A percentile compares a stretch with the other conserved stretches of the same genome.
These are phyloP conservation scores for Drosophila lacertosa DNA, from an alignment of 1,140 invertebrate genomes.

Conservation along the genomic window DNA sequence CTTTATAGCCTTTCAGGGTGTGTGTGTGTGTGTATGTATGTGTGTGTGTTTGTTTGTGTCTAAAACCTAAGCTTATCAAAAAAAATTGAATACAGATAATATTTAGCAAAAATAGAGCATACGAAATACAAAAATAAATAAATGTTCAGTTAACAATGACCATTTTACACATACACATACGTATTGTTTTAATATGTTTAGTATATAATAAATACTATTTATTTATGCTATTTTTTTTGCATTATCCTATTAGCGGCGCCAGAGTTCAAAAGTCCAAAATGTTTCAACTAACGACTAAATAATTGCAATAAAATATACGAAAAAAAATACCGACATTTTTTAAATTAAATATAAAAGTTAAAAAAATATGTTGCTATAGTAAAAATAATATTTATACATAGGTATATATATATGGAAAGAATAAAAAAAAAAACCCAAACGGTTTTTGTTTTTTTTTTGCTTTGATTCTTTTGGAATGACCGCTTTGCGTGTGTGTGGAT, in stretches of 20 bases:
- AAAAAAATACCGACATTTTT: slow-evolving; percentile 14
- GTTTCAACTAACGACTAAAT: slow-evolving; percentile 13
- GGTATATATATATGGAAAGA: slow-evolving; percentile 3
- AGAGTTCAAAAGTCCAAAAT: slow-evolving; percentile 23
- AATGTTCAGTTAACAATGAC: slow-evolving; percentile 41
- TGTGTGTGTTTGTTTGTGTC: slow-evolving; percentile 12
- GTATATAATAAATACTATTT: slow-evolving; percentile 39
- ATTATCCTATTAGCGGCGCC: slow-evolving; percentile 18
- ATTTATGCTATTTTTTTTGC: slow-evolving; percentile 33
- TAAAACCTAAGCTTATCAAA: slow-evolving; percentile 3
- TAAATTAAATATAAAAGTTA: background rate
- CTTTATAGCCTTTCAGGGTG: slow-evolving; percentile 14
- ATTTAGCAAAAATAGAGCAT: slow-evolving; percentile 4
- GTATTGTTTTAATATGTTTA: slow-evolving; percentile 3
- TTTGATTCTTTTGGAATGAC: slow-evolving; percentile 61
- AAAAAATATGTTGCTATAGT: slow-evolving; percentile 2
- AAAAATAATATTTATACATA: slow-evolving; percentile 5
- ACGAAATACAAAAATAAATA: slow-evolving; percentile 33
- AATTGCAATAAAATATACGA: slow-evolving; percentile 3
- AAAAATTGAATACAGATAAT: background rate
- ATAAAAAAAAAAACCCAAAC: slow-evolving; percentile 3
- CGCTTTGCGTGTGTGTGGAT: slow-evolving; percentile 36
- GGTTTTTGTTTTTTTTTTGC: slow-evolving; percentile 11
- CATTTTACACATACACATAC: slow-evolving; percentile 26
- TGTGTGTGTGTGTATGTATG: slow-evolving; percentile 6